A percentile compares a stretch with the other conserved stretches of the same genome.
Evolutionary conservation across 2,113 vertebrate genomes (phyloP).

Genomic region (Excalfactoria chinensis): DNA sequence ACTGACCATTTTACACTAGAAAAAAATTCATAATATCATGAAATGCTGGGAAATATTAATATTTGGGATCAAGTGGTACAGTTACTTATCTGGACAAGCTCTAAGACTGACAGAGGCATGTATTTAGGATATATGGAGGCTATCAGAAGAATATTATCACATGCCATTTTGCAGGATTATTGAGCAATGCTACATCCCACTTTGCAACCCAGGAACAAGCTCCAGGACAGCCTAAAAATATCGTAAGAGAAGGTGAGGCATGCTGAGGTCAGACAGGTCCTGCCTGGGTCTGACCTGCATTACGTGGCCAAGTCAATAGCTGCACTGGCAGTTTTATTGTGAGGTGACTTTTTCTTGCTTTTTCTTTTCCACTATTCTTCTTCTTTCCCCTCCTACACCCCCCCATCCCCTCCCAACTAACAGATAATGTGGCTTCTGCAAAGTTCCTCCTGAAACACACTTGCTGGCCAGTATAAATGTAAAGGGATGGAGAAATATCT

Average conservation of each 20-base stretch:
- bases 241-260: rapidly evolving
- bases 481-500: background rate
- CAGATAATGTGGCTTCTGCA: background rate
- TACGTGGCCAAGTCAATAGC: rapidly evolving
- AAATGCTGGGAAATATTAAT: background rate
- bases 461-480: background rate
- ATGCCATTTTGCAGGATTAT: background rate
- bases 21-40: background rate
- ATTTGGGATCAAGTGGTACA: background rate
- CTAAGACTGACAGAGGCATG: background rate
- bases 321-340: background rate
- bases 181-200: background rate
- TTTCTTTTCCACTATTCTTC: background rate
- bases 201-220: rapidly evolving
- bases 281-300: background rate
- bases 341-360: background rate
- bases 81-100: background rate
- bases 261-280: background rate
- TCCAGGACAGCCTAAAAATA: background rate
- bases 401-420: background rate
- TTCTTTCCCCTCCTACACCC: background rate
- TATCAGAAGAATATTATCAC: background rate
- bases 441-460: background rate
- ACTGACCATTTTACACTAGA: background rate
- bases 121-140: background rate